Conservation (phyloP, 2,797 vertebrate species). For the Percopsis omiscomaycus region DNA sequence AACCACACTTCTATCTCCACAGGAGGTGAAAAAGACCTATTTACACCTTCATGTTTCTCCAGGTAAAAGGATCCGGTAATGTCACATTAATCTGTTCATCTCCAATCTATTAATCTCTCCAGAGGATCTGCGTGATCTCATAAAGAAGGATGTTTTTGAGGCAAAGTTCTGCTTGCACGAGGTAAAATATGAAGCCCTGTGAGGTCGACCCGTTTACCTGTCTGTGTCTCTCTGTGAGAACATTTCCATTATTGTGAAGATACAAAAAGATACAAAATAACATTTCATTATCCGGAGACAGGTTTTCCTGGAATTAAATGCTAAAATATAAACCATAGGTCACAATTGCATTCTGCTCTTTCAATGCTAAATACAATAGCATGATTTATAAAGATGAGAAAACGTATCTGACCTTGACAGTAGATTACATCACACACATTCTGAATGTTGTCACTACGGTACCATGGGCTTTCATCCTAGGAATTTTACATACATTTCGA, state of each 20-base stretch:
- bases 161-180: constrained; percentile 86
- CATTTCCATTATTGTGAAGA: too few relatives aligned
- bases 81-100: constrained; percentile 3
- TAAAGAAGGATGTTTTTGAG: constrained; percentile 83
- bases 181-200: constrained; percentile 65
- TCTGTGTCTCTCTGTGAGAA: not conserved
- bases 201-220: not conserved
- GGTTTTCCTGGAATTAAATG: too few relatives aligned
- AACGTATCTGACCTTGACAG: too few relatives aligned
- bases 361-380: too few relatives aligned
- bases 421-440: too few relatives aligned
- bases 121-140: constrained; percentile 81
- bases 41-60: not conserved
- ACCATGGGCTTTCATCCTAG: too few relatives aligned
- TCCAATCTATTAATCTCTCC: constrained; percentile 30
- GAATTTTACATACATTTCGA: too few relatives aligned
- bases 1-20: constrained; percentile 65
- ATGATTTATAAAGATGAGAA: too few relatives aligned
- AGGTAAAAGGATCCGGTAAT: not conserved
- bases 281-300: too few relatives aligned
- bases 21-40: constrained; percentile 54
- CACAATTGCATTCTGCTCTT: too few relatives aligned
- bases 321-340: too few relatives aligned
- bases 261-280: too few relatives aligned
- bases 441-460: not conserved